phyloP scores from a whole-genome alignment of 2,797 vertebrate genomes.

The Carcharodon carcharias region DNA sequence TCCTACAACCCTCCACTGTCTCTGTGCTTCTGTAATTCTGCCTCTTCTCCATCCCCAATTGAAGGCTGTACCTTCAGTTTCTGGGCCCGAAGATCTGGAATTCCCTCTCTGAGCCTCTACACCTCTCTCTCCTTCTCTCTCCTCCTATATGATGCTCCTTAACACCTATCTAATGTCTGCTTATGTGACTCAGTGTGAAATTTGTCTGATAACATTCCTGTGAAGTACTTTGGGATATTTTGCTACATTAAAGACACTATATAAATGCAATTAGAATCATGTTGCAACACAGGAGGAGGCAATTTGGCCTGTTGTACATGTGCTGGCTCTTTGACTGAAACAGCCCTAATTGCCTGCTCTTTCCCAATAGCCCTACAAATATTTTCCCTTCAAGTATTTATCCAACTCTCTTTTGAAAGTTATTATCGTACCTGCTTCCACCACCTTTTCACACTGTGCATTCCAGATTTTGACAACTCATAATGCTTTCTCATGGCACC shows the following conservation, averaged over 20 bases:
- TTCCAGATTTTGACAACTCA: no score
- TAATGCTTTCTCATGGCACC: no score
- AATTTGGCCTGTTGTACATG: background rate
- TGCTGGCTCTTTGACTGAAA: no score
- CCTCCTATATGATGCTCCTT: background rate
- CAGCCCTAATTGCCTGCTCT: no score
- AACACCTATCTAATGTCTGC: background rate
- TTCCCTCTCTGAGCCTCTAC: background rate
- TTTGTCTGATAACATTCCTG: background rate
- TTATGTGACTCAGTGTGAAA: background rate
- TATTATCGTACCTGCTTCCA: no score
- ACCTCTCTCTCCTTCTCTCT: background rate
- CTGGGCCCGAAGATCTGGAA: background rate
- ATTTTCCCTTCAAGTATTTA: no score
- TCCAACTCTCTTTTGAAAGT: no score
- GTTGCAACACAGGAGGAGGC: background rate
- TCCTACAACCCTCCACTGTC: background rate
- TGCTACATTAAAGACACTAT: no score
- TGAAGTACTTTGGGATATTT: no score
- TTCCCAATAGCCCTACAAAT: no score
- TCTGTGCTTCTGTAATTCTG: background rate
- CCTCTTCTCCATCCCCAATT: background rate
- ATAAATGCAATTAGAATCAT: background rate
- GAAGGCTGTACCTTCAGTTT: background rate
- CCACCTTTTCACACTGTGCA: no score